A percentile compares a stretch with the other conserved stretches of the same genome.
phyloP scores from a whole-genome alignment of 2,888 invertebrate genomes.

The Proisotoma minuta region DNA sequence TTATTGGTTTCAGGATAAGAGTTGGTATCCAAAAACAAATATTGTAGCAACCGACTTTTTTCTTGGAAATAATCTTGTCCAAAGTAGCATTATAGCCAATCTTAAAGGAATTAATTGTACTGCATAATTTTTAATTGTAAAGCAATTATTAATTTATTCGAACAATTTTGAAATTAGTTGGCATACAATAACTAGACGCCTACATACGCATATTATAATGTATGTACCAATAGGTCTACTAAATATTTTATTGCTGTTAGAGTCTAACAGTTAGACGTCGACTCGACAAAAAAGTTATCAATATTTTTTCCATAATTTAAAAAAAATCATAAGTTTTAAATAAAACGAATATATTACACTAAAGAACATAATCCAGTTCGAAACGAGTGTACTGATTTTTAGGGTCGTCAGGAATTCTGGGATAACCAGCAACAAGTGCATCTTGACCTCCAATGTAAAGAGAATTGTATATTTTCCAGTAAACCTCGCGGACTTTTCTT shows the following conservation, averaged over 20 bases:
- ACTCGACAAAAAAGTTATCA: no score
- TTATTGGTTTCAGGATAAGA: constrained; percentile 42
- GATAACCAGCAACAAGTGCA: constrained; percentile 93
- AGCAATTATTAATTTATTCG: not conserved
- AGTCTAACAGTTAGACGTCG: no score
- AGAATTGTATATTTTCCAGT: constrained; percentile 99
- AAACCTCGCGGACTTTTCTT: constrained; percentile 96
- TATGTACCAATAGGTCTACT: not conserved
- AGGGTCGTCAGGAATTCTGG: constrained; percentile 91
- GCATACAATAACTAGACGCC: no score
- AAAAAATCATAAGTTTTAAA: not conserved
- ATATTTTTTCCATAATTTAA: no score
- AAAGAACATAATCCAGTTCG: constrained; percentile 88
- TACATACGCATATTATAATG: no score
- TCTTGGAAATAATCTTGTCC: constrained; percentile 41
- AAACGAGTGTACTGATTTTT: constrained; percentile 89
- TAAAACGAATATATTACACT: no score
- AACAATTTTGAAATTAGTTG: not conserved
- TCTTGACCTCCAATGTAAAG: constrained; percentile 98
- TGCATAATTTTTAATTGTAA: constrained; percentile 13
- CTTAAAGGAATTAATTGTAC: constrained; percentile 43
- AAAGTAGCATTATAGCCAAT: constrained; percentile 44
- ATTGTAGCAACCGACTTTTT: constrained; percentile 46
- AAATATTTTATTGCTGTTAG: constrained; percentile 4
- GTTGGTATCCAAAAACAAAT: constrained; percentile 40